Conservation (phyloP, 2,888 invertebrate genomes). For the Aphodius sticticus region DNA sequence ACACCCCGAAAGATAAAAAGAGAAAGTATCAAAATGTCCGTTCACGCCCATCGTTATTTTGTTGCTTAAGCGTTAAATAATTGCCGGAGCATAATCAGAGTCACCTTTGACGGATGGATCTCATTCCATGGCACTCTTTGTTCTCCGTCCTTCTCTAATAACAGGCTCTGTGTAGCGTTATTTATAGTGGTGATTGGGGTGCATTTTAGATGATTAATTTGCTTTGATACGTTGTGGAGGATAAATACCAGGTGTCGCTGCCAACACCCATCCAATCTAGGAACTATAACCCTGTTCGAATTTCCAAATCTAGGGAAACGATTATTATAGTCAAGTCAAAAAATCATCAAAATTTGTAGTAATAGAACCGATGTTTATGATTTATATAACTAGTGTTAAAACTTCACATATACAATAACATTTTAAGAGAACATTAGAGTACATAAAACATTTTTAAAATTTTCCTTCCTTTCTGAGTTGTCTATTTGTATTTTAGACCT, state of each 20-base stretch:
- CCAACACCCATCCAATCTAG: too few relatives aligned
- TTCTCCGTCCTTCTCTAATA: neutral
- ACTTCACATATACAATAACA: too few relatives aligned
- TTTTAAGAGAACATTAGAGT: too few relatives aligned
- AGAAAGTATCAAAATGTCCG: neutral
- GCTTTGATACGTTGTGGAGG: neutral
- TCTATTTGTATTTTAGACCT: too few relatives aligned
- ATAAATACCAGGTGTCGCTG: neutral
- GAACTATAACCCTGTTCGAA: too few relatives aligned
- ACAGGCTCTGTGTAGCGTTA: neutral
- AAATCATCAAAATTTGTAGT: neutral
- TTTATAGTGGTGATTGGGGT: neutral
- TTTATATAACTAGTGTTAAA: too few relatives aligned
- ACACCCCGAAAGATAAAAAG: neutral
- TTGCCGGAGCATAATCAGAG: neutral
- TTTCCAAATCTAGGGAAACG: too few relatives aligned
- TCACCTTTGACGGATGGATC: slow-evolving; percentile 4
- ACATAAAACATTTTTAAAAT: too few relatives aligned
- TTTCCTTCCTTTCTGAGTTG: too few relatives aligned
- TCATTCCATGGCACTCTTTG: neutral
- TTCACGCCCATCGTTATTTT: neutral
- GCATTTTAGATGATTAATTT: slow-evolving; percentile 4
- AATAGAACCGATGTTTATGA: too few relatives aligned
- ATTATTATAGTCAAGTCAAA: neutral
- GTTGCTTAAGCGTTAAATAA: slow-evolving; percentile 4